phyloP scores from a whole-genome alignment of 1,140 invertebrate genomes.

The Bombus soroeensis region DNA sequence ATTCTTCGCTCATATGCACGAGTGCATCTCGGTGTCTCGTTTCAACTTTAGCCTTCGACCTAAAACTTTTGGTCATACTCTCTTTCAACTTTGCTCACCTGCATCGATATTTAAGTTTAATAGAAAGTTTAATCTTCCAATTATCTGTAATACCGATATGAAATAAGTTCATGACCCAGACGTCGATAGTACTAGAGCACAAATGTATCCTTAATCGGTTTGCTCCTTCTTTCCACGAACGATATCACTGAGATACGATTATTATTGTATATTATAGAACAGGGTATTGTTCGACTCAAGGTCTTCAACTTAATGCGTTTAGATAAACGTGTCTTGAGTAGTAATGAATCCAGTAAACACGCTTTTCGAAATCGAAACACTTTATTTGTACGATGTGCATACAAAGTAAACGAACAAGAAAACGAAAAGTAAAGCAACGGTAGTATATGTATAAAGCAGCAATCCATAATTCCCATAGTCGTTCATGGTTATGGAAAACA shows the following conservation, averaged over 20 bases:
- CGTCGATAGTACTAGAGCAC: not conserved
- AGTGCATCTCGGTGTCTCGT: conserved; percentile 70
- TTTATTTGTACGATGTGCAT: conserved; percentile 35
- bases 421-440: conserved; percentile 4
- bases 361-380: conserved; percentile 12
- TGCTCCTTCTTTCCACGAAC: not conserved
- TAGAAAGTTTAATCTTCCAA: not conserved
- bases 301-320: not conserved
- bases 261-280: not conserved
- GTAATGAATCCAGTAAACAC: conserved; percentile 24
- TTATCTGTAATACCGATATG: not conserved
- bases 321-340: not conserved
- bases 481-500: not conserved
- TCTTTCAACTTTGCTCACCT: not conserved
- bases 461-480: not conserved
- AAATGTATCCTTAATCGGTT: not conserved
- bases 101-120: not conserved
- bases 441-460: not conserved
- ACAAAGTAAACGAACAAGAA: conserved; percentile 22
- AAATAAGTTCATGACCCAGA: not conserved
- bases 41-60: not conserved
- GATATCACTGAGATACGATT: not conserved
- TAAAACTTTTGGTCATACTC: not conserved
- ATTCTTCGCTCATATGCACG: conserved; percentile 55
- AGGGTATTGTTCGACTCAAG: not conserved